Evolutionary conservation across 2,113 vertebrate species (phyloP).

Genomic region (Merops nubicus): DNA sequence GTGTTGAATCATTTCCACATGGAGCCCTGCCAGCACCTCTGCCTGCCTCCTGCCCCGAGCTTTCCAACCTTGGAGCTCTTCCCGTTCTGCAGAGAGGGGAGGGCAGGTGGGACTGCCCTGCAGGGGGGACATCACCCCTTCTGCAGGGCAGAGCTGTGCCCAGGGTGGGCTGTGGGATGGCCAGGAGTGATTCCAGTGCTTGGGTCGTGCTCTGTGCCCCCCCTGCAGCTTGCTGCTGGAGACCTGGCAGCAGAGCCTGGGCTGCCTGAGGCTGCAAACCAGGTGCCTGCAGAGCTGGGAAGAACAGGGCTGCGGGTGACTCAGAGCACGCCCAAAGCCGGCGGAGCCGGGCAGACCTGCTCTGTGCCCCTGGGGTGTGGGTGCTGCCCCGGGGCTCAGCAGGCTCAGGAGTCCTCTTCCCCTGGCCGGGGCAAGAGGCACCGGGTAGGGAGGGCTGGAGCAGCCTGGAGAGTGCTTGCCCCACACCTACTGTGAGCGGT

Average conservation of each 20-base stretch:
- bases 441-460: background rate
- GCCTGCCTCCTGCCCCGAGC: background rate
- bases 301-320: background rate
- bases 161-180: background rate
- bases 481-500: background rate
- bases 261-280: background rate
- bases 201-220: background rate
- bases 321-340: constrained; percentile 13
- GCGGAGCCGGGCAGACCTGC: constrained; percentile 57
- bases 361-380: background rate
- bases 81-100: background rate
- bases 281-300: background rate
- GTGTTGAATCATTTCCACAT: background rate
- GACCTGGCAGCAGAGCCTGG: background rate
- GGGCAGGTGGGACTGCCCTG: background rate
- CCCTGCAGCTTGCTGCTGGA: background rate
- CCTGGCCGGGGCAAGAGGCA: background rate
- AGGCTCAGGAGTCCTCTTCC: background rate
- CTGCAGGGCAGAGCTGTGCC: background rate
- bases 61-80: background rate
- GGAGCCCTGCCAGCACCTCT: background rate
- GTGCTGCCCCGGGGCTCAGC: background rate
- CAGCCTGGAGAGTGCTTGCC: background rate
- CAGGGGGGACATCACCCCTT: background rate
- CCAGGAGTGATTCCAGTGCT: background rate